Evolutionary conservation across 2,888 invertebrate species (phyloP), one percentile per base, ranked within the genome.

Genomic region (Meliscaeva auricollis): DNA sequence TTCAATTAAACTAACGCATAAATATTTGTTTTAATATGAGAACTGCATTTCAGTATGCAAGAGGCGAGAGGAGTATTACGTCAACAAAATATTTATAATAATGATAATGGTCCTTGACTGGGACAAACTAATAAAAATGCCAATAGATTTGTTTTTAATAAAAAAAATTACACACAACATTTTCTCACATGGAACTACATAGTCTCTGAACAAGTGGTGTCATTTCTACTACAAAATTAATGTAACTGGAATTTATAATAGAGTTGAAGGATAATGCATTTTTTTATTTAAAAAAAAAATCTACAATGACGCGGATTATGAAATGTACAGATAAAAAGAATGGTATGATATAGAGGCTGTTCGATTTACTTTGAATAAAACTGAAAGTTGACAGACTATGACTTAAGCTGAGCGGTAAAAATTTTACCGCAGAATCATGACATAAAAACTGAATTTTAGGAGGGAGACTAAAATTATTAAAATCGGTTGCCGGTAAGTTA

Each of bases 1-100:
- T 50, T 17, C n/a, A 50, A 50, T 50, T 50, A 66, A 66, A 32
- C 32, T 66, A 50, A 66, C 50, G 50, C 66, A 66, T 22, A n/a
- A 35, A 48, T 35, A 26, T 22, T 52, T 52, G 50, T 35, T 3
- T 8, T 35, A 50, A n/a, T n/a, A n/a, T n/a, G 30, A 64, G 13
- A 6, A 30, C 13, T 46, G 15, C 17, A 46, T 22, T 9, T 17
- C 17, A 41, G 17, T 13, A 32, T 15, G 46, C 17, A 56, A 20
- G 17, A 15, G 44, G 4, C 17, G 13, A 6, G 15, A 30, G 4
- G 13, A 26, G 9, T 15, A n/a, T 2, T 11, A 50, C 8, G 22
- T 15, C 20, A 58, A 46, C 22, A 20, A 17, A 17, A 48, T n/a
- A n/a, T n/a, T n/a, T 35, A 60, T 60, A 41, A 60, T 26, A 44